A percentile compares a stretch with the other conserved stretches of the same genome.
These are phyloP conservation scores for Hoplodrina ambigua DNA, from an alignment of 2,888 invertebrate genomes.

Conservation along the genomic window DNA sequence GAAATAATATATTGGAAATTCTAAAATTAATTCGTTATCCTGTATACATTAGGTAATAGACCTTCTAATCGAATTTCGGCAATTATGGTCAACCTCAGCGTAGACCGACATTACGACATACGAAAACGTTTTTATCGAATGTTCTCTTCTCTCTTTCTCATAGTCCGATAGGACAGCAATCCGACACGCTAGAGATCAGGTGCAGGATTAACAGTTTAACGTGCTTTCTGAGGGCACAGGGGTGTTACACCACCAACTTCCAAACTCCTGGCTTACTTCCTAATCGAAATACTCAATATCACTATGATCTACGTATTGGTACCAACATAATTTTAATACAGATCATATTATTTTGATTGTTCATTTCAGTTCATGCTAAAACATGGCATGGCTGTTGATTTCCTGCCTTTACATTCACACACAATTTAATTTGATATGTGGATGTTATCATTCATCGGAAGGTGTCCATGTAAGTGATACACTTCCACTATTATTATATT, in stretches of 20 bases:
- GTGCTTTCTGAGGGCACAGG: too few relatives aligned
- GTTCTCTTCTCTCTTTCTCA: too few relatives aligned
- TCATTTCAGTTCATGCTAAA: slow-evolving; percentile 18
- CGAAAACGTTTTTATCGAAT: too few relatives aligned
- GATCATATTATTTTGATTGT: slow-evolving; percentile 28
- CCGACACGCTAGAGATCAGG: too few relatives aligned
- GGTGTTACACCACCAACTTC: too few relatives aligned
- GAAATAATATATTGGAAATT: slow-evolving; percentile 6
- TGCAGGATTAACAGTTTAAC: too few relatives aligned
- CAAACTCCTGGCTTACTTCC: background rate
- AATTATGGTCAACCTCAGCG: too few relatives aligned
- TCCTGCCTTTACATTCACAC: slow-evolving; percentile 48
- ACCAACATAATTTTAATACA: slow-evolving; percentile 6
- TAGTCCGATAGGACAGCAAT: too few relatives aligned
- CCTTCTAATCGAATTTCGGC: too few relatives aligned
- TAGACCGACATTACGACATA: too few relatives aligned
- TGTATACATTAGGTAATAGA: too few relatives aligned
- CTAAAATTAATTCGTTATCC: too few relatives aligned
- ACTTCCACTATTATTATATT: slow-evolving; percentile 61
- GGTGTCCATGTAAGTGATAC: slow-evolving; percentile 46
- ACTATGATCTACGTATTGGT: background rate
- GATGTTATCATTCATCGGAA: slow-evolving; percentile 51
- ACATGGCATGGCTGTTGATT: slow-evolving; percentile 38
- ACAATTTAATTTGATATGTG: slow-evolving; percentile 51
- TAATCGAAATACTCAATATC: background rate